Evolutionary conservation across 2,888 invertebrate species (phyloP).

Genomic region (Myathropa florea): DNA sequence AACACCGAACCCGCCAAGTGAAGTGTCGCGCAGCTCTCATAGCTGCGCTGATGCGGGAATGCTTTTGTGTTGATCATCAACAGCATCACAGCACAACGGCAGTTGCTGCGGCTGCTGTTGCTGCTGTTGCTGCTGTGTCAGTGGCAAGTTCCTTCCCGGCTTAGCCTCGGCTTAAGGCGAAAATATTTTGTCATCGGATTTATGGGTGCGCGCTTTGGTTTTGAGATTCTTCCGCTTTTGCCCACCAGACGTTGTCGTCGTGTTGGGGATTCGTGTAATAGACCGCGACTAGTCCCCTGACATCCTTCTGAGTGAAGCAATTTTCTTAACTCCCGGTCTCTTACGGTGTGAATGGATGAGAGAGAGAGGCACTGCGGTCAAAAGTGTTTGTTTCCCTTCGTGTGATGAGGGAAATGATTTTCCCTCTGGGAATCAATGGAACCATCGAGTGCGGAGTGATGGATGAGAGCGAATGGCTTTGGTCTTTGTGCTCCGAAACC

Average conservation of each 20-base stretch:
- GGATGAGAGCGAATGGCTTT: too few species aligned
- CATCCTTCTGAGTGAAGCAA: conserved; percentile 13
- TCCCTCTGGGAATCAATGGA: conserved; percentile 42
- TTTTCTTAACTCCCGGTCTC: conserved; percentile 26
- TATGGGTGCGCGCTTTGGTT: conserved; percentile 55
- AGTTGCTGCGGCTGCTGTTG: not conserved
- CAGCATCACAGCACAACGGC: conserved; percentile 14
- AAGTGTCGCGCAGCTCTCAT: conserved; percentile 49
- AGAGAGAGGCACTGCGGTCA: too few species aligned
- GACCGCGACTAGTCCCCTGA: conserved; percentile 42
- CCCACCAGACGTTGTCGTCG: not conserved
- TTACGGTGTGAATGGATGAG: conserved; percentile 24
- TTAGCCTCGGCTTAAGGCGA: conserved; percentile 39
- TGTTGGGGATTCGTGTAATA: conserved; percentile 9
- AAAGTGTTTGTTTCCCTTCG: too few species aligned
- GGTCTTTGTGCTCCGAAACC: conserved; percentile 18
- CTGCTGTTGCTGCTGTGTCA: conserved; percentile 1
- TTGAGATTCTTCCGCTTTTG: conserved; percentile 32
- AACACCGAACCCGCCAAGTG: conserved; percentile 19
- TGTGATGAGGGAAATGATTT: conserved; percentile 33
- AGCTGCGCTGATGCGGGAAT: conserved; percentile 52
- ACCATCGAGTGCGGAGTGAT: conserved; percentile 2
- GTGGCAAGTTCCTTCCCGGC: conserved; percentile 18
- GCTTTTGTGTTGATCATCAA: conserved; percentile 58
- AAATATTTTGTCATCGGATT: conserved; percentile 66